These are phyloP conservation scores for Tamias sibiricus DNA, from an alignment of 2,113 vertebrate species.

Conservation along the genomic window DNA sequence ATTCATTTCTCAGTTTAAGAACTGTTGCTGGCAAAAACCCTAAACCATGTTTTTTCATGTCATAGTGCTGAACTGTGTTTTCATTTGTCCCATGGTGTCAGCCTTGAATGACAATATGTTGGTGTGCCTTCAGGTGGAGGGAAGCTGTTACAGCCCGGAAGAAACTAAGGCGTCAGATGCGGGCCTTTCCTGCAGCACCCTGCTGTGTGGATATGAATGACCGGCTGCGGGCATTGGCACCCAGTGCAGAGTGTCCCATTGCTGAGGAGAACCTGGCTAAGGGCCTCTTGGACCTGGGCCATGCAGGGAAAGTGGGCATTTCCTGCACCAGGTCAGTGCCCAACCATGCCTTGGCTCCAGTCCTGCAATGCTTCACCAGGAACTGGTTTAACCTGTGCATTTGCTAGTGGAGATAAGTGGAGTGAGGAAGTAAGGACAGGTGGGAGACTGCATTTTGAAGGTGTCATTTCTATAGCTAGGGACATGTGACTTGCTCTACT, in stretches of 20 bases:
- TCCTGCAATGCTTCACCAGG: not conserved
- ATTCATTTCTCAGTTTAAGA: not conserved
- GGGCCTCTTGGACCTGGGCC: slow-evolving; percentile 92
- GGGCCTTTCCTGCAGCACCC: slow-evolving; percentile 96
- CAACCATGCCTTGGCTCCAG: accelerated
- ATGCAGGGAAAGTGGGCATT: slow-evolving; percentile 90
- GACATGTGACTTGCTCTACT: accelerated
- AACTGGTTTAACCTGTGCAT: accelerated
- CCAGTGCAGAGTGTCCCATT: slow-evolving; percentile 92
- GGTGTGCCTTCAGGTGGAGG: slow-evolving; percentile 90
- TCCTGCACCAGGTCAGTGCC: slow-evolving; percentile 92
- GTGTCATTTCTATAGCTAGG: not conserved
- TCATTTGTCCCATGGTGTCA: accelerated
- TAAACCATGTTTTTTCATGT: not conserved
- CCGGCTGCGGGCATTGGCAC: slow-evolving; percentile 90
- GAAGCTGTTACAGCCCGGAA: slow-evolving; percentile 93
- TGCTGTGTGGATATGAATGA: slow-evolving; percentile 89
- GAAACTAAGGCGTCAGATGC: slow-evolving; percentile 95
- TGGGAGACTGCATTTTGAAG: too few relatives aligned
- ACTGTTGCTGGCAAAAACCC: not conserved
- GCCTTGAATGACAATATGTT: not conserved
- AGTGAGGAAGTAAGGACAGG: not conserved
- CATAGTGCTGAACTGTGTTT: too few relatives aligned
- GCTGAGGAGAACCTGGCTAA: slow-evolving; percentile 86
- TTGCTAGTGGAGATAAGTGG: not conserved